Evolutionary conservation across 2,113 vertebrate genomes (phyloP), one percentile per base, ranked within the genome.

Genomic region (Pelobates fuscus): DNA sequence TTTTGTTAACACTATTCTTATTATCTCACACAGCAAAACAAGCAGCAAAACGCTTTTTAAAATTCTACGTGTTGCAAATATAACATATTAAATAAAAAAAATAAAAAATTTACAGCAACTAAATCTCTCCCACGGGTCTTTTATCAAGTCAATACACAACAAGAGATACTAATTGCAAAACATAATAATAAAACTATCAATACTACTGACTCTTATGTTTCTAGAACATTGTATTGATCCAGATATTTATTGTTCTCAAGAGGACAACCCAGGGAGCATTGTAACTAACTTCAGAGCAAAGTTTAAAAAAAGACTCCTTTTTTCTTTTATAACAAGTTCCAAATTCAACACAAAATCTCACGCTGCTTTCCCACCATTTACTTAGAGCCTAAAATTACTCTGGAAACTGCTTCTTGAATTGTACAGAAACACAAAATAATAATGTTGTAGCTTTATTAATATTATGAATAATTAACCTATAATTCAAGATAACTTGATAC

Each of bases 161-260:
- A 52, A 43, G 20, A 71, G 41, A 69, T 69, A 46, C 44, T 65
- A 74, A 74, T 57, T 60, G 55, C 52, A 66, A 26, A n/a, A 57
- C 25, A 65, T 65, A 65, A 59, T 60, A 67, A 67, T 75, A 76
- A 60, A 32, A 61, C 43, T 61, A 77, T 68, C 55, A 52, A 68
- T 61, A 77, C 44, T n/a, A 61, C 55, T 52, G 29, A 77, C 55
- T 61, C 37, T 30, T 37, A 63, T 27, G n/a, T 32, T 20, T 59
- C 54, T 66, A 17, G 18, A 76, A 58, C 41, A 23, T 17, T 27
- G 32, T 67, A 76, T 76, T 76, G 72, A 76, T 76, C 43, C 43
- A 46, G 25, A 20, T 24, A 67, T 76, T 76, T 67, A 59, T 12
- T 76, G 72, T 52, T 67, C 72, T 29, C 54, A 3, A 60, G 55